Base-by-base conservation (phyloP, 2,113 vertebrate genomes). In the Apteryx mantelli region DNA sequence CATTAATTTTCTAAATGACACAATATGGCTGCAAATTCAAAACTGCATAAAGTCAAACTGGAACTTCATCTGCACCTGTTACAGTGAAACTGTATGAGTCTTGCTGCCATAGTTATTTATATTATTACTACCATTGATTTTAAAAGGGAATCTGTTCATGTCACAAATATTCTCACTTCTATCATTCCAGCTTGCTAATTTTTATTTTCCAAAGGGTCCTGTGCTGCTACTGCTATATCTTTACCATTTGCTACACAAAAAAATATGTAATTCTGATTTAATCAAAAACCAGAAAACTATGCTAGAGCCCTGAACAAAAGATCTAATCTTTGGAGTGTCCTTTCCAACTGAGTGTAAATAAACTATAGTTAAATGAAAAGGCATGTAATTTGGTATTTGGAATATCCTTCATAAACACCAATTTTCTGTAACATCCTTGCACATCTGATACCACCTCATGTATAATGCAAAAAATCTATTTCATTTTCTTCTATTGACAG, bases 401-500 rank as follows among this genome's bases (percentile, higher is more conserved):
- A 97, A 97, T 97, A 97, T 94, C 96, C 96, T 95, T 97, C 96
- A 98, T 98, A 98, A 98, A 98, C 94, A 98, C 83, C 95, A 97
- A 97, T 98, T 98, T 98, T 98, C 97, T 97, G 85, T 95, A 97
- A 97, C 96, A 98, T 97, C 90, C 89, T 95, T 97, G 96, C 90
- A 97, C 97, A 98, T 97, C 96, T 98, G 97, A 98, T 97, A 98
- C 92, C 86, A 97, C 88, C 97, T 98, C 98, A 98, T 98, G 97
- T 98, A 98, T 98, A 98, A 98, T 98, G 98, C 96, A 46, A 98
- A 96, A 97, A 97, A 98, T 94, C 94, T 89, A 98, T 98, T 98
- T 98, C 97, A 98, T 98, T 98, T 98, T 98, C 96, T 97, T 95
- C 97, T 97, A 97, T 97, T 98, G 97, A 98, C 94, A 98, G 95